Evolutionary conservation across 2,797 vertebrate species (phyloP), one percentile per base, ranked within the genome.

Genomic region (Tiaroga cobitis): DNA sequence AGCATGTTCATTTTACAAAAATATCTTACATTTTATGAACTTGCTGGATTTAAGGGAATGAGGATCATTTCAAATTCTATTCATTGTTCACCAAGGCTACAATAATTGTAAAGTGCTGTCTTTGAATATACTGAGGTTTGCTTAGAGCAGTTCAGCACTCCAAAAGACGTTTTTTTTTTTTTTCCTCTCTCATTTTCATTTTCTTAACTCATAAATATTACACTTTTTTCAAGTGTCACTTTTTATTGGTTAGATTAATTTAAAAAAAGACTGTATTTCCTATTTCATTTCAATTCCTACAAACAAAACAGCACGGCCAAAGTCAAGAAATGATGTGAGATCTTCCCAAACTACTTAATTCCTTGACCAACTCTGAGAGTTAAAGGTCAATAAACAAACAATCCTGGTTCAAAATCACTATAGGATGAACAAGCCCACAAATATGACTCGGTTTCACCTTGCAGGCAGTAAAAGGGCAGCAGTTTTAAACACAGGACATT

Each of bases 341-440:
- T 37, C 3, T 43, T 61, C 70, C 16, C 56, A 41, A 84, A 68
- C 73, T 51, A 19, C 32, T 49, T 6, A 15, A 67, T 83, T 63
- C 19, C 39, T 54, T 76, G 59, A 68, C 73, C 26, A 46, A 63
- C 21, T 85, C 63, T 65, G 76, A 80, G 81, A 54, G 80, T 88
- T 81, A 94, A 94, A 94, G 93, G 92, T 94, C 91, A 92, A 49
- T 68, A 86, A 90, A 91, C 87, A 93, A 93, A 92, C 89, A 93
- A 89, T 81, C 82, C 56, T 89, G 90, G 85, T 86, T 87, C 72
- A 87, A 88, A 91, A 91, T 88, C 83, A 81, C 89, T 92, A 89
- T 87, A 82, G 81, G 37, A 37, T 85, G 56, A 68, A 77, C 76
- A 59, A 80, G 89, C 85, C 76, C 77, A 86, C 92, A 87, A 93